phyloP scores from a whole-genome alignment of 2,797 vertebrate genomes.

The Characodon lateralis region DNA sequence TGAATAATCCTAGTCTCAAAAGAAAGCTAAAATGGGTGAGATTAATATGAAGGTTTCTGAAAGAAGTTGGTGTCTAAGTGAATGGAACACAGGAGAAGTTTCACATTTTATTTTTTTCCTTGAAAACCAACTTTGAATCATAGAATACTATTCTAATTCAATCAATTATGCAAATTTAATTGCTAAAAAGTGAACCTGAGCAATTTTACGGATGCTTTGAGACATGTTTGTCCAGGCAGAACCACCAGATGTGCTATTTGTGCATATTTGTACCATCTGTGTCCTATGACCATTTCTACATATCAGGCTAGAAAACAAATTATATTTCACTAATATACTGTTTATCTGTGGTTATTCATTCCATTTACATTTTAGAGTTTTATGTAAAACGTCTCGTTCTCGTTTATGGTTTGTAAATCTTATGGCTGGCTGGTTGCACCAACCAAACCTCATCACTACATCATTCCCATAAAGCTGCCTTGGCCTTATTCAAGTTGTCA shows the following conservation, averaged over 20 bases:
- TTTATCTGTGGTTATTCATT: neutral
- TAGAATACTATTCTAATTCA: neutral
- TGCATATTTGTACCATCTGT: neutral
- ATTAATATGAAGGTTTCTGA: neutral
- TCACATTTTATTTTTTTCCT: neutral
- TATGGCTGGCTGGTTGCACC: neutral
- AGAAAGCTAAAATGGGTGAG: neutral
- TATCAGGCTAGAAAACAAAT: neutral
- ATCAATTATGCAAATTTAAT: neutral
- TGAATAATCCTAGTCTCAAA: neutral
- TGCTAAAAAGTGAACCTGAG: neutral
- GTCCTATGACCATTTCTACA: neutral
- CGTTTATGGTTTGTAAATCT: neutral
- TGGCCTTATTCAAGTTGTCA: neutral
- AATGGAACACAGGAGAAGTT: neutral
- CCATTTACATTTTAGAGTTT: neutral
- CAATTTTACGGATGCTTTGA: neutral
- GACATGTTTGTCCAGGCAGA: neutral
- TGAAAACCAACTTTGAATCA: neutral
- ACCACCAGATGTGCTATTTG: neutral
- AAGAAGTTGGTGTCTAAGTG: neutral
- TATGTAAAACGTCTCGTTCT: neutral
- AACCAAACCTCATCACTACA: neutral
- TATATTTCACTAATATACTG: neutral
- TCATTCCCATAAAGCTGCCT: neutral